Evolutionary conservation across 2,888 invertebrate species (phyloP).

Genomic region (Andrena flavipes): DNA sequence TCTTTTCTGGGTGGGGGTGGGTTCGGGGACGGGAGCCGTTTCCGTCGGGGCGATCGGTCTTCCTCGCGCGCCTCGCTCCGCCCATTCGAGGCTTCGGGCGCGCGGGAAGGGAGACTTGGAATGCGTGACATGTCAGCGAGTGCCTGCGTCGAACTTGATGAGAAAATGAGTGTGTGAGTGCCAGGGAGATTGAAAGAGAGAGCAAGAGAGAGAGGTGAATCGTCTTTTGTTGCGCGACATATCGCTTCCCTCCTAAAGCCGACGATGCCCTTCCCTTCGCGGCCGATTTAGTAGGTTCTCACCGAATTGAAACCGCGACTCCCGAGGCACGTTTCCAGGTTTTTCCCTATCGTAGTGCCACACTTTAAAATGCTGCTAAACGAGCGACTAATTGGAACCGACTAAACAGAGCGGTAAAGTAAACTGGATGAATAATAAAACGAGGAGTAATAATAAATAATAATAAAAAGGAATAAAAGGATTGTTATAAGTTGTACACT

Average conservation of each 20-base stretch:
- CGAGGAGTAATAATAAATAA: slow-evolving; percentile 51
- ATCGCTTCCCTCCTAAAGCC: slow-evolving; percentile 28
- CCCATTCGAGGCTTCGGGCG: not conserved
- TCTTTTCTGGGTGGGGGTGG: not conserved
- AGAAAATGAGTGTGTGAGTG: too few species aligned
- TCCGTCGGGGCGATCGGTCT: not conserved
- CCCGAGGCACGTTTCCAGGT: slow-evolving; percentile 34
- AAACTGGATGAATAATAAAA: slow-evolving; percentile 44
- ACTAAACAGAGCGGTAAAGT: slow-evolving; percentile 29
- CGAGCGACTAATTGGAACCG: slow-evolving; percentile 45
- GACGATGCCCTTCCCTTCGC: not conserved
- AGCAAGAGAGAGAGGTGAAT: not conserved
- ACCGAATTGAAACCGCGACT: not conserved
- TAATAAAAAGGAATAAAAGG: slow-evolving; percentile 64
- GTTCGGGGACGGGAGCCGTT: not conserved
- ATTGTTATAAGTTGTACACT: slow-evolving; percentile 74
- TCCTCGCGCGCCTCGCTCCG: not conserved
- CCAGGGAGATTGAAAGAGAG: not conserved
- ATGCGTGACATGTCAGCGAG: not conserved
- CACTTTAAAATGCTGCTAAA: slow-evolving; percentile 49
- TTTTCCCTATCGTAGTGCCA: slow-evolving; percentile 62
- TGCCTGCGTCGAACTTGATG: not conserved
- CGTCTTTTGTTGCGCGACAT: slow-evolving; percentile 28
- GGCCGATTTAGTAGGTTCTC: not conserved
- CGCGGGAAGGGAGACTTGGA: not conserved